phyloP scores from a whole-genome alignment of 2,113 vertebrate genomes.

The Malurus elegans region DNA sequence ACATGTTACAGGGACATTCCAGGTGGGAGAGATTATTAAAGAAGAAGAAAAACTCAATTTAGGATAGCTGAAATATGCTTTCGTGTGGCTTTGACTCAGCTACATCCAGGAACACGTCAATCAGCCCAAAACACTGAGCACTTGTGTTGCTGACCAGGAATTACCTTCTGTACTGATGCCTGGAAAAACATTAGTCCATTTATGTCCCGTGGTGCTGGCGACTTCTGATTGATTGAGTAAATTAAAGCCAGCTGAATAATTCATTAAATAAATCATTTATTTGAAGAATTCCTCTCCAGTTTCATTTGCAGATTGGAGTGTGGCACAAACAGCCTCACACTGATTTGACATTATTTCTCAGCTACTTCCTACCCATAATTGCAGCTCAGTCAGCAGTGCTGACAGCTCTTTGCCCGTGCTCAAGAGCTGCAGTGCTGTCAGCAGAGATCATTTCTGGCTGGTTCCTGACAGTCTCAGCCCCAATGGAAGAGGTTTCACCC shows the following conservation, averaged over 20 bases:
- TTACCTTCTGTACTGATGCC: background rate
- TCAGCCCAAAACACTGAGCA: background rate
- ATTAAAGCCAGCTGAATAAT: conserved; percentile 19
- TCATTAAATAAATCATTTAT: background rate
- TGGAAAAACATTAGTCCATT: background rate
- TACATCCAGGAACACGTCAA: background rate
- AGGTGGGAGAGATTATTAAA: background rate
- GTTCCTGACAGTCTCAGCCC: background rate
- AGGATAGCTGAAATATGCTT: background rate
- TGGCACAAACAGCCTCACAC: background rate
- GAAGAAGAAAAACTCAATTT: background rate
- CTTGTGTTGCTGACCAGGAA: background rate
- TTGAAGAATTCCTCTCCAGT: background rate
- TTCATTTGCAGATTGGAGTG: background rate
- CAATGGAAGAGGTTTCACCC: background rate
- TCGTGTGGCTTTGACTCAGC: background rate
- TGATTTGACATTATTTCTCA: background rate
- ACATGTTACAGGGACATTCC: background rate
- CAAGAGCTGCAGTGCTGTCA: background rate
- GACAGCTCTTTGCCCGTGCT: background rate
- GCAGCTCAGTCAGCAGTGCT: background rate
- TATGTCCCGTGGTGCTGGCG: background rate
- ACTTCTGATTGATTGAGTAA: background rate
- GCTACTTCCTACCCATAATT: background rate
- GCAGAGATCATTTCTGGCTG: background rate